Evolutionary conservation across 2,797 vertebrate genomes (phyloP), one percentile per base, ranked within the genome.

Genomic region (Carapus acus): DNA sequence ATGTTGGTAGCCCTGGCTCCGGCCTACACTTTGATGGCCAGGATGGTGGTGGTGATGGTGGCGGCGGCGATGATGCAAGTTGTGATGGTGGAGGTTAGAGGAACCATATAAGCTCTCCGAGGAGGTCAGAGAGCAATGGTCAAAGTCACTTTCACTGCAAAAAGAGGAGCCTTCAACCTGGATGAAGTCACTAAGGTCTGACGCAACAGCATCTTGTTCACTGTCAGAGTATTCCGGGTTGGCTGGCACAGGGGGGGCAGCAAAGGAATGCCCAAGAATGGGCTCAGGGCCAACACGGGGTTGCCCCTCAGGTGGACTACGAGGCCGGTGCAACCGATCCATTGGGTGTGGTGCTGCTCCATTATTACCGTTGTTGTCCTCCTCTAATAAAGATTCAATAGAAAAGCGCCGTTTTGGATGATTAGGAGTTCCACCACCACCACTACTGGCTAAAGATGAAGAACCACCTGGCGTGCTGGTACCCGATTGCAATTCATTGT

Each of bases 71-170:
- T 88, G 27, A 80, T 88, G 91, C 8, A 85, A 89, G 63, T 90
- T 91, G 33, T 89, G 88, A 62, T 90, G 92, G 34, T 40, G 88
- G 58, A 71, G 87, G 79, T 69, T 88, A 76, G 77, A 78, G 5
- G 80, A 82, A 33, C 91, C 92, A 0, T 90, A 97, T 59, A 96
- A 86, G 63, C 95, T 98, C 73, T 99, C 96, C 0, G 95, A 95
- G n/a, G 96, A 99, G 0, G 94, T 90, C 65, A 97, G 92, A 1
- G 93, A 99, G 67, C 92, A 98, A 78, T 93, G 95, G 77, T 99
- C 96, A 40, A 98, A 91, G 58, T 99, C 96, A 37, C 94, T 99
- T 73, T 99, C 96, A n/a, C 95, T 98, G 80, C 95, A 99, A 63
- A 98, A 94, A 7, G 96, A 99, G 0, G 95, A 97, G 20, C 93